Base-by-base conservation (phyloP, 2,888 invertebrate species). In the Plusia festucae region DNA sequence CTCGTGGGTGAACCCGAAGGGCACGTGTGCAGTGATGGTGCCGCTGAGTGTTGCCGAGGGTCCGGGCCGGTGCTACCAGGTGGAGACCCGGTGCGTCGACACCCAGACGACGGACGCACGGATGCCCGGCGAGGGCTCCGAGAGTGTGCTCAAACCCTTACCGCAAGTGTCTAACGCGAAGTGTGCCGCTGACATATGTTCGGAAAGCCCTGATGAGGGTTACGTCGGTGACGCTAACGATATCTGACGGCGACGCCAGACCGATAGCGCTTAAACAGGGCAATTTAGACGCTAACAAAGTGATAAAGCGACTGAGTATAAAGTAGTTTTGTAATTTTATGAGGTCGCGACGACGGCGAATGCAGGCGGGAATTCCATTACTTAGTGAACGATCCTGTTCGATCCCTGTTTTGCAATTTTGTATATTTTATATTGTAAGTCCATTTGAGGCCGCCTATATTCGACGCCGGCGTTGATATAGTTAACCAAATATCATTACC, bases 191-290 rank as follows among this genome's bases (percentile, higher is more conserved):
- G 95, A 91, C 90, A 95, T 94, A 81, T 96, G 92, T 82, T 97
- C 97, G 18, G 98, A 98, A 85, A 98, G 98, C 90, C 98, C 98
- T 44, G 98, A 98, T 88, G 98, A 98, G 91, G 98, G 98, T 18
- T 98, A 98, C 90, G 98, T 97, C 61, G 98, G 98, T 46, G 98
- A 98, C 85, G 96, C 96, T 69, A 96, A 96, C 83, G 97, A 97
- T 86, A 97, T 97, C 93, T 97, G 97, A 97, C 96, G 95, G 86
- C 93, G 94, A 82, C 93, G 94, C 79, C 91, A 89, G 70, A 88
- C 86, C 85, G 93, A 94, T 82, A 90, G 88, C 86, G 89, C 91
- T 83, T 93, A 91, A 91, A 88, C 89, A 89, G 88, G 91, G 90
- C 89, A 90, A 88, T 88, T 86, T 91, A 91, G 90, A 92, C 92